Base-by-base conservation (phyloP, 2,888 invertebrate genomes). In the Onchidella celtica region DNA sequence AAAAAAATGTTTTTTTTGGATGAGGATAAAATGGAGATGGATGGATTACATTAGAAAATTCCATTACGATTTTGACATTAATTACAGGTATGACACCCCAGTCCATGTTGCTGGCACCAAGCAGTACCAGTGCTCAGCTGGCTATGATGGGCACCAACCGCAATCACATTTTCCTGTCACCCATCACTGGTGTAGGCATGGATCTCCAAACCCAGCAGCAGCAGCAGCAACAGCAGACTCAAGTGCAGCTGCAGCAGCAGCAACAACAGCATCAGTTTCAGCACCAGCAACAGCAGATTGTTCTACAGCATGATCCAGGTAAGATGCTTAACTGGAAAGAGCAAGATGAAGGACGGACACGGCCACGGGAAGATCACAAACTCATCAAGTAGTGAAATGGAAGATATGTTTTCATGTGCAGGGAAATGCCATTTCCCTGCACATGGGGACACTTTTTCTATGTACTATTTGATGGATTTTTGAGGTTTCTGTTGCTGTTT, bases 91-190 rank as follows among this genome's bases (percentile, higher is more conserved):
- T 80, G 40, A 24, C 38, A 11, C 34, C 55, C 2, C 81, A 70
- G 36, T 32, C 74, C 27, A 70, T 81, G 65, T 61, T 81, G n/a
- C 27, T 81, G 55, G 9, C 81, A 6, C 76, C 76, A 17, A 24
- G 63, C 1, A 72, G 38, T 32, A 47, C 70, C 27, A 55, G 4
- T 21, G 29, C 65, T 21, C 81, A 76, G 59, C 40, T 81, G 17
- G 63, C 81, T 4, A 70, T 81, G 75, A 84, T 84, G 82, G 61
- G 75, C 21, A n/a, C 80, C 0, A 77, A 61, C 36, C 24, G 65
- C 63, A 82, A 74, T 32, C 84, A 82, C 29, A 74, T 80, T 59
- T 80, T 73, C 34, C 57, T 80, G 27, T 73, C 73, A 47, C 73
- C 80, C 9, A 61, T 74, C 34, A 57, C 34, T 1, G 57, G 65